A percentile compares a stretch with the other conserved stretches of the same genome.
These are phyloP conservation scores for Linnaemya tessellans DNA, from an alignment of 2,888 invertebrate species.

Conservation along the genomic window DNA sequence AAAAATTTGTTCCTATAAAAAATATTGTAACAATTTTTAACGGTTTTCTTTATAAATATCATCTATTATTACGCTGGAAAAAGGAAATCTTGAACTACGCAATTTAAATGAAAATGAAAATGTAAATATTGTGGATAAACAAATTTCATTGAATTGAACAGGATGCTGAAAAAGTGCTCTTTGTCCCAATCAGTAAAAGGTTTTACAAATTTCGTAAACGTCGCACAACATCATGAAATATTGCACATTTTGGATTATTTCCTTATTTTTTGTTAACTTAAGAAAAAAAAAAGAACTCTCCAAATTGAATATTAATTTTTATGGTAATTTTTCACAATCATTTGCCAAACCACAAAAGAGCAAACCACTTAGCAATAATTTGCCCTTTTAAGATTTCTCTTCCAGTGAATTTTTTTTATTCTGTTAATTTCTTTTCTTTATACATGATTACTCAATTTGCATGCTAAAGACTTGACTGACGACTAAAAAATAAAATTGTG, in stretches of 20 bases:
- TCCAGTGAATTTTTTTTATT: conserved; percentile 25
- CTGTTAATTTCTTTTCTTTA: background rate
- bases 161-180: no score
- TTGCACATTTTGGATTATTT: background rate
- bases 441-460: conserved; percentile 67
- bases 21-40: no score
- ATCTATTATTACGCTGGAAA: no score
- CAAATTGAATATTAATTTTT: conserved; percentile 57
- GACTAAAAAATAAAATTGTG: conserved; percentile 42
- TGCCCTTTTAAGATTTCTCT: conserved; percentile 62
- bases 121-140: no score
- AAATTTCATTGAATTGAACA: no score
- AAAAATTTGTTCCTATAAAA: no score
- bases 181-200: no score
- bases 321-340: conserved; percentile 62
- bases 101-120: no score
- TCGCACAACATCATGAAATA: no score
- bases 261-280: background rate
- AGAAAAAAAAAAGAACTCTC: conserved; percentile 14
- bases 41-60: no score
- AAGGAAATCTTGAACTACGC: no score
- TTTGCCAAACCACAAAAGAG: conserved; percentile 66
- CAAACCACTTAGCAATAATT: conserved; percentile 67
- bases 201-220: no score
- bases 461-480: conserved; percentile 42